Evolutionary conservation across 2,113 vertebrate species (phyloP).

Genomic region (human): GRCh38 chr5:159664001-159664500

Average conservation of each 20-base stretch:
- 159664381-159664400: not conserved
- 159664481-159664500: not conserved
- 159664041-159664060: constrained; percentile 40
- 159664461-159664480: not conserved
- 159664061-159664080: constrained; percentile 62
- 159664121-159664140: constrained; percentile 29
- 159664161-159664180: not conserved
- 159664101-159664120: constrained; percentile 26
- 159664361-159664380: not conserved
- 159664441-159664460: not conserved
- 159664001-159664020: constrained; percentile 62
- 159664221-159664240: not conserved
- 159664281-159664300: not conserved
- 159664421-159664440: not conserved
- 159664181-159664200: constrained; percentile 41
- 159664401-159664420: not conserved
- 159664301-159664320: not conserved
- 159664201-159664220: constrained; percentile 30
- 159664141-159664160: constrained; percentile 15
- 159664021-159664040: constrained; percentile 57
- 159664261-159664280: constrained; percentile 41
- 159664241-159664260: not conserved
- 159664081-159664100: constrained; percentile 46
- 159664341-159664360: not conserved
- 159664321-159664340: not conserved